Conservation (phyloP, 1,140 invertebrate genomes). For the Teleopsis dalmanni region DNA sequence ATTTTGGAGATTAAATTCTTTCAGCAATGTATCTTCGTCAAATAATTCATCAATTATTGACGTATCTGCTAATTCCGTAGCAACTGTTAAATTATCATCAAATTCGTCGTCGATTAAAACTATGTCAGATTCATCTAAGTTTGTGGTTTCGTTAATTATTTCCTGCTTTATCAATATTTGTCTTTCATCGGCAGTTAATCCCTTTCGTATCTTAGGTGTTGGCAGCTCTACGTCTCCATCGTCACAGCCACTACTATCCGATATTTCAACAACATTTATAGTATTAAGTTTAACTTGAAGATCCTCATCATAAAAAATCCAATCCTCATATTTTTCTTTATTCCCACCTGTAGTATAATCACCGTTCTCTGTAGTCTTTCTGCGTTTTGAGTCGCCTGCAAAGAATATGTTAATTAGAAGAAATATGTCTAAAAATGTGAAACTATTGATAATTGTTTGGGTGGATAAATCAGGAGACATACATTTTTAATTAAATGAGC, state of each 20-base stretch:
- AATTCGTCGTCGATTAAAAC: constrained; percentile 36
- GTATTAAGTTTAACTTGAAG: constrained; percentile 8
- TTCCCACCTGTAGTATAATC: neutral
- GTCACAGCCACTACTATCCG: constrained; percentile 22
- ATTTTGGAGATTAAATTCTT: constrained; percentile 30
- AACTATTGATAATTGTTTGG: too few species aligned
- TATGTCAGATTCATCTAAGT: constrained; percentile 29
- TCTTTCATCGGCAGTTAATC: constrained; percentile 20
- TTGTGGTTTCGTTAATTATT: constrained; percentile 26
- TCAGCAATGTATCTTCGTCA: constrained; percentile 23
- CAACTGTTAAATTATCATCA: constrained; percentile 22
- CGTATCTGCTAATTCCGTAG: constrained; percentile 22
- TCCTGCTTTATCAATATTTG: constrained; percentile 28
- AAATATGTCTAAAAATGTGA: neutral
- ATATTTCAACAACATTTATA: constrained; percentile 14
- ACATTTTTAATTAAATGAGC: neutral
- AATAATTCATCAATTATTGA: constrained; percentile 30
- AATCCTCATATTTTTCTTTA: constrained; percentile 2
- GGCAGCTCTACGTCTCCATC: neutral
- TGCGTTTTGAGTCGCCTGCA: constrained; percentile 10
- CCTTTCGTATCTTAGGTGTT: constrained; percentile 1
- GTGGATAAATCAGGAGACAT: too few species aligned
- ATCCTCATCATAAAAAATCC: constrained; percentile 18
- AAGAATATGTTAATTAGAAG: neutral
- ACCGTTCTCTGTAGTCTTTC: neutral